Conservation (phyloP, 2,113 vertebrate species). For the Sander vitreus region DNA sequence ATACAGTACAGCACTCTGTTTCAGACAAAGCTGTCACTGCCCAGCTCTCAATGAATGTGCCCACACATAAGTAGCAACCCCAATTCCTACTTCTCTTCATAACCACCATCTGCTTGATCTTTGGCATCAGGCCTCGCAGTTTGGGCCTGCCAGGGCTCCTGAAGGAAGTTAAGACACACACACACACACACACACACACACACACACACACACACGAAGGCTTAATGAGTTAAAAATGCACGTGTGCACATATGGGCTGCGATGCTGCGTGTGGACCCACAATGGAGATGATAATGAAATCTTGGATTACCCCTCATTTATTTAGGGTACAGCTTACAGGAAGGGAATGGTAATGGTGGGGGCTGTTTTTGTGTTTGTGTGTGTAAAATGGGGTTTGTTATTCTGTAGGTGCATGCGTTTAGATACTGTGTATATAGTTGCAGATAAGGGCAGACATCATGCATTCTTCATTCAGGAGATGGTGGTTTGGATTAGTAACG, state of each 20-base stretch:
- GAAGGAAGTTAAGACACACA: constrained; percentile 11
- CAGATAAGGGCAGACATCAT: not conserved
- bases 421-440: constrained; percentile 22
- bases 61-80: constrained; percentile 26
- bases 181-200: not conserved
- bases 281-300: constrained; percentile 75
- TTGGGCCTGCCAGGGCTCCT: constrained; percentile 25
- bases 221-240: constrained; percentile 76
- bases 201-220: constrained; percentile 9
- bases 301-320: constrained; percentile 76
- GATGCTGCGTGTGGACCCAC: constrained; percentile 41
- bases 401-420: not conserved
- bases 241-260: constrained; percentile 68
- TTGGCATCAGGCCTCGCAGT: constrained; percentile 64
- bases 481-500: not conserved
- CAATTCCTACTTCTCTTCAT: constrained; percentile 51
- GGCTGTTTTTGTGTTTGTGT: not conserved
- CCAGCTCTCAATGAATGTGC: constrained; percentile 37
- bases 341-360: not conserved
- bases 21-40: constrained; percentile 28
- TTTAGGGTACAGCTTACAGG: constrained; percentile 63
- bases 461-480: not conserved
- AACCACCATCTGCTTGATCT: constrained; percentile 80
- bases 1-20: constrained; percentile 3
- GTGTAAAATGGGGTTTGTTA: not conserved